These are phyloP conservation scores for Ochropleura leucogaster DNA, from an alignment of 2,888 invertebrate species.

Conservation along the genomic window DNA sequence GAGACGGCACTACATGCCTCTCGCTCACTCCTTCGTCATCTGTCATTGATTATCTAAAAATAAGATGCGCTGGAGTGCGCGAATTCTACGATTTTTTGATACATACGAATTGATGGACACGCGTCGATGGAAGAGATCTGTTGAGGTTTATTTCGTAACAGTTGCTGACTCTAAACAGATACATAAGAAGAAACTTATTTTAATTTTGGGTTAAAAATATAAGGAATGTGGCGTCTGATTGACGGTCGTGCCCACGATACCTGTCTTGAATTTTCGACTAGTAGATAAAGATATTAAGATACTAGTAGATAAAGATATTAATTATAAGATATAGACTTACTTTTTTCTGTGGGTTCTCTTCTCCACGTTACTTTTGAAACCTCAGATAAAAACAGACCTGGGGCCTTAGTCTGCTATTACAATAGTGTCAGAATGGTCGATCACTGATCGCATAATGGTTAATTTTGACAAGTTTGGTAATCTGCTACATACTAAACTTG, in stretches of 20 bases:
- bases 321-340: too few species aligned
- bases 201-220: slow-evolving; percentile 25
- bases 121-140: slow-evolving; percentile 31
- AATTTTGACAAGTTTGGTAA: too few species aligned
- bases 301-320: not conserved
- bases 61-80: slow-evolving; percentile 68
- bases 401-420: too few species aligned
- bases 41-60: slow-evolving; percentile 76
- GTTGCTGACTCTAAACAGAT: slow-evolving; percentile 48
- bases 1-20: slow-evolving; percentile 40
- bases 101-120: slow-evolving; percentile 53
- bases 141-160: slow-evolving; percentile 27
- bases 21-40: slow-evolving; percentile 65
- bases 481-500: too few species aligned
- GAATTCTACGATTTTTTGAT: slow-evolving; percentile 66
- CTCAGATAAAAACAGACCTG: too few species aligned
- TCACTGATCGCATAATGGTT: too few species aligned
- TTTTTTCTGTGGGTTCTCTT: too few species aligned
- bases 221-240: slow-evolving; percentile 26
- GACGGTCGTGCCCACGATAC: not conserved
- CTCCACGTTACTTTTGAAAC: too few species aligned
- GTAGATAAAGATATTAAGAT: not conserved
- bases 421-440: too few species aligned
- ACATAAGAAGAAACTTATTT: slow-evolving; percentile 24
- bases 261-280: not conserved